Evolutionary conservation across 1,140 invertebrate genomes (phyloP), one percentile per base, ranked within the genome.

Genomic region (Trypoxylus dichotomus): DNA sequence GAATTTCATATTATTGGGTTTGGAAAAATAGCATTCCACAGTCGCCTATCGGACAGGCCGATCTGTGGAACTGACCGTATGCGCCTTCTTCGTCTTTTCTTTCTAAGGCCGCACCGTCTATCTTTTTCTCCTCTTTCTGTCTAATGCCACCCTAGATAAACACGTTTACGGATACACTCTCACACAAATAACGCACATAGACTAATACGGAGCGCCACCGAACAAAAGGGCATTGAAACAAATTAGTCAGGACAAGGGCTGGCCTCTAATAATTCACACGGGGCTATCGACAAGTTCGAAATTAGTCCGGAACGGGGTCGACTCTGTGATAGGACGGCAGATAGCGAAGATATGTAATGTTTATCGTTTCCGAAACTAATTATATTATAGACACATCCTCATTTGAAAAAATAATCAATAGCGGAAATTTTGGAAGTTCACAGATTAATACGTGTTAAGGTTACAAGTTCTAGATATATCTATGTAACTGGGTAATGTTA

Each of bases 191-290:
- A 54, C 47, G 47, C 47, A 54, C 47, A 54, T 54, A 54, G 47
- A 54, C n/a, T n/a, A 74, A 74, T 74, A 27, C 29, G 27, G 72
- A 42, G 29, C 72, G 72, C 72, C 72, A 74, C 72, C 72, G 72
- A n/a, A 74, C 72, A 74, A 74, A 74, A 54, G 72, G 72, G 37
- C 15, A 74, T 74, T 37, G 72, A 74, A 74, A 74, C 72, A 74
- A 74, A 74, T 74, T 74, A 74, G 72, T 74, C 72, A 74, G 37
- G 72, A 74, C 72, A 74, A 74, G 72, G 37, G 72, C 72, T 37
- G 27, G 72, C 27, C 72, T 42, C 72, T 37, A 74, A 74, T 74
- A 74, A 74, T 74, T 74, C 72, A 74, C 72, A 42, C 72, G 72
- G n/a, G 19, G 47, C 47, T 54, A 54, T 54, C 47, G 47, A 54